These are phyloP conservation scores for Trypoxylus dichotomus DNA, from an alignment of 1,140 invertebrate genomes.

Conservation along the genomic window DNA sequence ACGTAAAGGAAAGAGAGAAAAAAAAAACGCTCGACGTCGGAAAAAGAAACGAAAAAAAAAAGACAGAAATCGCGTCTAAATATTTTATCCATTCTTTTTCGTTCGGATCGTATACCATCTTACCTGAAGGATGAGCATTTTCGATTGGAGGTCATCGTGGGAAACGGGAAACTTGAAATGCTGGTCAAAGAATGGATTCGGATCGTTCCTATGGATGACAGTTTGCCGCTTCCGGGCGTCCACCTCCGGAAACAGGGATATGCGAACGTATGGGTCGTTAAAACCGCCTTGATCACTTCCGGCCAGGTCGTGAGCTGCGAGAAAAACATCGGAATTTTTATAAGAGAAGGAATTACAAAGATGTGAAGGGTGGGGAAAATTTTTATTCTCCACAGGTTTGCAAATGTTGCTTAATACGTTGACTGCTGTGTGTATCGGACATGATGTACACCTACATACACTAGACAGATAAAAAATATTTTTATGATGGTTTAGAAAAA, in stretches of 20 bases:
- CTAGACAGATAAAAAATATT: too few relatives aligned
- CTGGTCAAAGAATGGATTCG: constrained; percentile 80
- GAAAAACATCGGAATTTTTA: neutral
- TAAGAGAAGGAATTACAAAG: neutral
- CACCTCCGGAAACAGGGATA: constrained; percentile 76
- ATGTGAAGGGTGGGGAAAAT: neutral
- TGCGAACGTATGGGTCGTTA: constrained; percentile 82
- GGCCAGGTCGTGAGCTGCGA: constrained; percentile 76
- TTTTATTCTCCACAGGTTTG: neutral
- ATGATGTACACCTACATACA: too few relatives aligned
- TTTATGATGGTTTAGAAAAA: too few relatives aligned
- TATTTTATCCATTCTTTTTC: neutral
- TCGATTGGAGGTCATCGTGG: constrained; percentile 75
- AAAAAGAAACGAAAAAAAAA: neutral
- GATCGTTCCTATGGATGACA: constrained; percentile 72
- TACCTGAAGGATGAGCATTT: constrained; percentile 69
- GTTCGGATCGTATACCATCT: neutral
- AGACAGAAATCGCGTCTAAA: constrained; percentile 59
- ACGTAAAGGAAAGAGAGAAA: neutral
- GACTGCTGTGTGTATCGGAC: too few relatives aligned
- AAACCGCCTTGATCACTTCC: constrained; percentile 81
- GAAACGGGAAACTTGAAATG: constrained; percentile 85
- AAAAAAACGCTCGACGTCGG: neutral
- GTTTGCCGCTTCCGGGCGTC: constrained; percentile 83
- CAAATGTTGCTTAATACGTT: too few relatives aligned